Percentiles rank a stretch among this genome's conserved stretches.
Conservation (phyloP, 2,888 invertebrate species). For the Dynastes tityus region DNA sequence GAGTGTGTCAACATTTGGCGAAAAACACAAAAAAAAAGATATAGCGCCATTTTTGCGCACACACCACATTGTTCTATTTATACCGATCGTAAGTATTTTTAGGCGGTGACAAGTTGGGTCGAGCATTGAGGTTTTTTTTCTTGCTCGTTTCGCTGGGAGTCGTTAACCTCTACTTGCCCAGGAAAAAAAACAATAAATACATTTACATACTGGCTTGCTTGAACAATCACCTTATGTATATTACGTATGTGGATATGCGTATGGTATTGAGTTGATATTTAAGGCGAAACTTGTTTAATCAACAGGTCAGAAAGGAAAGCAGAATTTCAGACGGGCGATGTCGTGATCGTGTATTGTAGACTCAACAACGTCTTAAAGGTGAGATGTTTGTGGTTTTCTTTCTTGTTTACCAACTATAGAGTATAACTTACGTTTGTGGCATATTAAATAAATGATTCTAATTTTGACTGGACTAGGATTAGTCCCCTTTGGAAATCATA, state of each 20-base stretch:
- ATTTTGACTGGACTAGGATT: too few relatives aligned
- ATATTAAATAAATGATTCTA: too few relatives aligned
- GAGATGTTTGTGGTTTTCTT: too few relatives aligned
- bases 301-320: not conserved
- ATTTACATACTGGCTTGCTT: constrained; percentile 15
- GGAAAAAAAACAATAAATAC: constrained; percentile 29
- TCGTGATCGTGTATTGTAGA: not conserved
- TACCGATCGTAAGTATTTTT: constrained; percentile 11
- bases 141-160: not conserved
- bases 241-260: too few relatives aligned
- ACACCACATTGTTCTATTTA: constrained; percentile 25
- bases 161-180: constrained; percentile 19
- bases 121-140: not conserved
- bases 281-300: constrained; percentile 12
- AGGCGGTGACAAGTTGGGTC: constrained; percentile 6
- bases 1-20: constrained; percentile 1
- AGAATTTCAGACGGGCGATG: not conserved
- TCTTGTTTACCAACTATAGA: not conserved
- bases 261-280: not conserved
- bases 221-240: not conserved
- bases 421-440: too few relatives aligned
- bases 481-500: too few relatives aligned
- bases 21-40: constrained; percentile 1
- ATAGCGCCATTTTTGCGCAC: not conserved
- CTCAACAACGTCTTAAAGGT: not conserved